phyloP scores from a whole-genome alignment of 2,113 vertebrate genomes.

The Lucifuga dentata region DNA sequence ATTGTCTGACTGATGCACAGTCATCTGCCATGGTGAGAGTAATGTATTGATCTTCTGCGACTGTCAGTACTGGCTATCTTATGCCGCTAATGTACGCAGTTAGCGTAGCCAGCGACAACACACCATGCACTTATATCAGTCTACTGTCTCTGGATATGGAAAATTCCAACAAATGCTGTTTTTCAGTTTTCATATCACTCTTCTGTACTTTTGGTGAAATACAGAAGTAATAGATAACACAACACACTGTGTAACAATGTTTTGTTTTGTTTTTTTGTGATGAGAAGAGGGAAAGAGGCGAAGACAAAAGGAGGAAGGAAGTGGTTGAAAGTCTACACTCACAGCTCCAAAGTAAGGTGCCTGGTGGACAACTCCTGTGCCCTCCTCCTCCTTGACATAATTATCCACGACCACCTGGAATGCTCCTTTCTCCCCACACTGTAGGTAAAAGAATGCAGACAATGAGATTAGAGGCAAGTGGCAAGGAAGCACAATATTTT shows the following conservation, averaged over 20 bases:
- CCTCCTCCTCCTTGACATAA: conserved; percentile 96
- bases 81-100: too few species aligned
- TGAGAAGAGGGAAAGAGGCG: neutral
- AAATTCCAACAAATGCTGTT: too few species aligned
- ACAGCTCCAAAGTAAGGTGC: conserved; percentile 98
- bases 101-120: too few species aligned
- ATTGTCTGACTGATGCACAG: too few species aligned
- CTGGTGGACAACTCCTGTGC: conserved; percentile 96
- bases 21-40: too few species aligned
- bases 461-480: neutral
- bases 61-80: too few species aligned
- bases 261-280: too few species aligned
- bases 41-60: too few species aligned
- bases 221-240: neutral
- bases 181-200: too few species aligned
- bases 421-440: conserved; percentile 90
- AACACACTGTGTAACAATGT: neutral
- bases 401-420: conserved; percentile 90
- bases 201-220: too few species aligned
- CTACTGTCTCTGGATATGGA: too few species aligned
- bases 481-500: conserved; percentile 8
- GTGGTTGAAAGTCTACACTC: conserved; percentile 74
- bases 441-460: conserved; percentile 2
- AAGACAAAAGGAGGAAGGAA: neutral
- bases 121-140: too few species aligned